Evolutionary conservation across 2,888 invertebrate species (phyloP).

Genomic region (Hypolimnas misippus): DNA sequence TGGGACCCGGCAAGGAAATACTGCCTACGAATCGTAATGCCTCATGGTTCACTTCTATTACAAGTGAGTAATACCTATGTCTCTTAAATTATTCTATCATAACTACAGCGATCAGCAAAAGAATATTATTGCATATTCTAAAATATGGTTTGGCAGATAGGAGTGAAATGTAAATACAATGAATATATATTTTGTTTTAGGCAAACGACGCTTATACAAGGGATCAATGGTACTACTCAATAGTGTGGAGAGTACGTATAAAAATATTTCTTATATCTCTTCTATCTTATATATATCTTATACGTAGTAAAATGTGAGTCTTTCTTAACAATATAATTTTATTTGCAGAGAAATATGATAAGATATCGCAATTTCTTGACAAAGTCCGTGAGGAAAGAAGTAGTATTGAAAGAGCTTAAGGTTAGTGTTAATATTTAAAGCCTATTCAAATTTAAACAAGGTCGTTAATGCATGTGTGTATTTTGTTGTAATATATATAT

Average conservation of each 20-base stretch:
- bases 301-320: background rate
- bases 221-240: slow-evolving; percentile 93
- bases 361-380: slow-evolving; percentile 88
- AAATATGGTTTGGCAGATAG: too few species aligned
- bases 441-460: background rate
- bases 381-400: slow-evolving; percentile 87
- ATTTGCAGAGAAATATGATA: slow-evolving; percentile 89
- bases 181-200: slow-evolving; percentile 65
- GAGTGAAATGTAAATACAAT: too few species aligned
- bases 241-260: slow-evolving; percentile 89
- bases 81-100: background rate
- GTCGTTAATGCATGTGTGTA: background rate
- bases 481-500: too few species aligned
- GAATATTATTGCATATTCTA: slow-evolving; percentile 2
- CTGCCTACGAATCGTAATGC: slow-evolving; percentile 90
- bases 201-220: slow-evolving; percentile 90
- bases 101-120: slow-evolving; percentile 50
- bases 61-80: too few species aligned
- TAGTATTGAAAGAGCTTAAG: slow-evolving; percentile 90
- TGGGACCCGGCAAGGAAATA: slow-evolving; percentile 93
- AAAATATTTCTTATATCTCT: background rate
- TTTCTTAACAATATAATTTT: slow-evolving; percentile 34
- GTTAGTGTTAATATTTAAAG: slow-evolving; percentile 57
- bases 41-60: slow-evolving; percentile 89
- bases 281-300: background rate